A percentile compares a stretch with the other conserved stretches of the same genome.
These are phyloP conservation scores for Clytia hemisphaerica DNA, from an alignment of 30 jellyfish, hydroid and myxozoan species.

Conservation along the genomic window DNA sequence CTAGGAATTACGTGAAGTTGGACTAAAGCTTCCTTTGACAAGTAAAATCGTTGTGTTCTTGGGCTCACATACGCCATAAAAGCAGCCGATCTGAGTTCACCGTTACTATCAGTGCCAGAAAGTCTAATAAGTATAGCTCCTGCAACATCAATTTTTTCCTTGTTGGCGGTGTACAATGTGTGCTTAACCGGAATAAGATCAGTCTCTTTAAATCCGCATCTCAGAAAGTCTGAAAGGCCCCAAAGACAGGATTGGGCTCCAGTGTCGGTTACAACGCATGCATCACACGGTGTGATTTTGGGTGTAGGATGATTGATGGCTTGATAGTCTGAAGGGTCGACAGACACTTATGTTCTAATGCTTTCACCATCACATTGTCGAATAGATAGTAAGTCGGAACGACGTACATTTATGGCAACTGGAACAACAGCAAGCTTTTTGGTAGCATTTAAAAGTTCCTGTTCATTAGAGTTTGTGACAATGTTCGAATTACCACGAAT, in stretches of 20 bases:
- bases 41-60: background rate
- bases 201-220: background rate
- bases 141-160: background rate
- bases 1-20: conserved; percentile 12
- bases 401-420: too few relatives aligned
- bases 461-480: too few relatives aligned
- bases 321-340: too few relatives aligned
- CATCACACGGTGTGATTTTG: too few relatives aligned
- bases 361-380: too few relatives aligned
- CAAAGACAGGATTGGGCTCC: conserved; percentile 9
- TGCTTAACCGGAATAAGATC: conserved; percentile 14
- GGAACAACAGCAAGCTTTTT: too few relatives aligned
- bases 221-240: conserved; percentile 9
- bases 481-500: too few relatives aligned
- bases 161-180: conserved; percentile 12
- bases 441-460: too few relatives aligned
- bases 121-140: conserved; percentile 10
- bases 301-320: too few relatives aligned
- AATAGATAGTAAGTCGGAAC: too few relatives aligned
- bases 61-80: conserved; percentile 4
- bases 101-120: background rate
- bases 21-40: conserved; percentile 6
- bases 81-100: conserved; percentile 14
- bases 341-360: too few relatives aligned
- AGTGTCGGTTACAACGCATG: conserved; percentile 12